These are phyloP conservation scores for Didymodactylos carnosus DNA, from an alignment of 2,888 invertebrate genomes.

Conservation along the genomic window DNA sequence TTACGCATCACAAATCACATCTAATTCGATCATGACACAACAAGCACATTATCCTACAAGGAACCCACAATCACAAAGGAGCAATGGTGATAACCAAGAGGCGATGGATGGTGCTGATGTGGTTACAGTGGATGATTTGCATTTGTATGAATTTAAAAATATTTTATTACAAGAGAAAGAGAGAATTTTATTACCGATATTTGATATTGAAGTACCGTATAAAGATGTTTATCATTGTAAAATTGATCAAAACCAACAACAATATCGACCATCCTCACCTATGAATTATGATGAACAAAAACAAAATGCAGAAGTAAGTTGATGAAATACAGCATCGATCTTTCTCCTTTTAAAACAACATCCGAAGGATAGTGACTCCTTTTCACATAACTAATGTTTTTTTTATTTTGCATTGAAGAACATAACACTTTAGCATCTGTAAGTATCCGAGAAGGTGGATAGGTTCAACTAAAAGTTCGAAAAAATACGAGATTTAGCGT, in stretches of 20 bases:
- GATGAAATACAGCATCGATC: too few relatives aligned
- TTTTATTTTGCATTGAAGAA: not conserved
- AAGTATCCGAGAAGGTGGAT: too few relatives aligned
- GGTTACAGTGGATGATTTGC: not conserved
- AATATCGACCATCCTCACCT: too few relatives aligned
- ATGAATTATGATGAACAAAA: not conserved
- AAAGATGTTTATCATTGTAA: not conserved
- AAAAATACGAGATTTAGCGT: too few relatives aligned
- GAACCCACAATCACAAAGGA: too few relatives aligned
- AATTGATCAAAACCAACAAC: not conserved
- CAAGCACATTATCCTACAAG: too few relatives aligned
- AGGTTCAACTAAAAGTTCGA: too few relatives aligned
- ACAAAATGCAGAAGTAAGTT: not conserved
- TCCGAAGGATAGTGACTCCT: too few relatives aligned
- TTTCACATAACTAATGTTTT: too few relatives aligned
- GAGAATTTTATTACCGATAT: not conserved
- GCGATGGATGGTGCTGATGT: not conserved
- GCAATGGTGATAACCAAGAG: not conserved
- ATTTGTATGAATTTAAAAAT: not conserved
- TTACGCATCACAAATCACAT: not conserved
- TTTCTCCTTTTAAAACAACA: too few relatives aligned
- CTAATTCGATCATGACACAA: not conserved
- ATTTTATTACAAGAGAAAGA: not conserved
- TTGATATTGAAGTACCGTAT: not conserved
- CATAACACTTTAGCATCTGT: too few relatives aligned